Evolutionary conservation across 2,797 vertebrate genomes (phyloP), one percentile per base, ranked within the genome.

Genomic region (Muraenolepis orangiensis): DNA sequence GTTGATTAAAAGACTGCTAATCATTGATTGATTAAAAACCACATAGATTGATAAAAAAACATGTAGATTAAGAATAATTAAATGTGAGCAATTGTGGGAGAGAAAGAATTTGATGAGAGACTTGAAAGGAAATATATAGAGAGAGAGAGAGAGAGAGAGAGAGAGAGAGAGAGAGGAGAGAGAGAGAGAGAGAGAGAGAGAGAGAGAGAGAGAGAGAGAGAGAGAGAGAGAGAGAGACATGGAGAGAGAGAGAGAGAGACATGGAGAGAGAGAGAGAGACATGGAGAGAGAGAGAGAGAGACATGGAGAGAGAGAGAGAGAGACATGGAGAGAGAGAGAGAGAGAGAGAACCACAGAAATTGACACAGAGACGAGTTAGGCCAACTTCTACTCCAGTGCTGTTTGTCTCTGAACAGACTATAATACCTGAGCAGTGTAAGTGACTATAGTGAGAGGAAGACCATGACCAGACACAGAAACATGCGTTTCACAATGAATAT

Each of bases 401-500:
- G 32, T 34, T 34, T 34, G n/a, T n/a, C n/a, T n/a, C n/a, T n/a
- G 38, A 13, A 40, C 38, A 40, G 12, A 40, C 38, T n/a, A 40
- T 10, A 3, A 11, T 11, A 11, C 38, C 38, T 40, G 38, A 40
- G 38, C 38, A 40, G 12, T 40, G 38, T 40, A 13, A 40, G 38
- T 40, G 38, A 46, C 42, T 1, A 11, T 38, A 38, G 36, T 6
- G 36, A 11, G 4, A 38, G 36, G 36, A 38, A 38, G 36, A 38
- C 3, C 3, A 7, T 13, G 12, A 40, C 7, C 38, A 10, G 11
- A 11, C 14, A 46, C 42, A 5, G 16, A 46, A 1, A 46, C 42
- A 69, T 69, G 81, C 82, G 75, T 46, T 12, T 40, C 38, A 40
- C 14, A 40, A 40, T 76, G 82, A 74, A 76, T 84, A 82, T 89